Percentiles rank a stretch among this genome's conserved stretches.
phyloP scores from a whole-genome alignment of 2,797 vertebrate genomes.

The Vireo griseus region DNA sequence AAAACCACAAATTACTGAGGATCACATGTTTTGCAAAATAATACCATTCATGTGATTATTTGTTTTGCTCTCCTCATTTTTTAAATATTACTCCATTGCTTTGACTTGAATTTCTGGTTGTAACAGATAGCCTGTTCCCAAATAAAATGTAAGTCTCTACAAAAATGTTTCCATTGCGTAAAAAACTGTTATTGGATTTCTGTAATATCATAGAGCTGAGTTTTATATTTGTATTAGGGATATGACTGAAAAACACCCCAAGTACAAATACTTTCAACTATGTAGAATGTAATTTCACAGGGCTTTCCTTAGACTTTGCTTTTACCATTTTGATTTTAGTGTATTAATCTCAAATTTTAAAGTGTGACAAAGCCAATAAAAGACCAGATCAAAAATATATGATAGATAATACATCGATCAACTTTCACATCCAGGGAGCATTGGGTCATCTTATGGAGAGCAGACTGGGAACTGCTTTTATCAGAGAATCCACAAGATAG shows the following conservation, averaged over 20 bases:
- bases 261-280: not conserved
- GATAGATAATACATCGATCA: not conserved
- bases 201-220: not conserved
- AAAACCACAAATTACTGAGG: slow-evolving; percentile 55
- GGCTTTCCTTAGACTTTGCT: not conserved
- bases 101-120: slow-evolving; percentile 23
- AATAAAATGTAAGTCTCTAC: slow-evolving; percentile 13
- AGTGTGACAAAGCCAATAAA: not conserved
- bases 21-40: slow-evolving; percentile 64
- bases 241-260: not conserved
- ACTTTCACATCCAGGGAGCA: not conserved
- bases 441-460: not conserved
- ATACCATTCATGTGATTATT: slow-evolving; percentile 62
- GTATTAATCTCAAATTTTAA: not conserved
- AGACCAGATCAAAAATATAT: fast-evolving
- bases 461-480: not conserved
- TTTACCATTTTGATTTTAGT: not conserved
- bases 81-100: slow-evolving; percentile 57
- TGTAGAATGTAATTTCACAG: not conserved
- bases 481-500: not conserved
- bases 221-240: not conserved
- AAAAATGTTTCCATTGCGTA: slow-evolving; percentile 36
- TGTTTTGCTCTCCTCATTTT: slow-evolving; percentile 59
- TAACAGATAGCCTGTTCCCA: slow-evolving; percentile 47
- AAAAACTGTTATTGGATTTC: slow-evolving; percentile 5